Conservation (phyloP, 2,888 invertebrate species). For the Amiota minor region DNA sequence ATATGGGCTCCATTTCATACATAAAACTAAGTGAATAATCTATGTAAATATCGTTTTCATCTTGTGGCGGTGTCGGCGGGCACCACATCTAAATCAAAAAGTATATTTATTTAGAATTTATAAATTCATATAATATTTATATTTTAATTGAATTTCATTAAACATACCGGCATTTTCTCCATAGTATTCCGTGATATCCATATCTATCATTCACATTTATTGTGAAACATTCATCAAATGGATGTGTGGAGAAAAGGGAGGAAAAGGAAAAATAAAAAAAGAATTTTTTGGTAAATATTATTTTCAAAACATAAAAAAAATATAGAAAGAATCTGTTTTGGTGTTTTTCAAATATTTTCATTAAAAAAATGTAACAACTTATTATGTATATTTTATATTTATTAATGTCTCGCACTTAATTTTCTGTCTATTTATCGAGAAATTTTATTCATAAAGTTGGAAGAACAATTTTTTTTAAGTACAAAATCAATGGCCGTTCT, state of each 20-base stretch:
- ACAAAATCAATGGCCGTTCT: slow-evolving; percentile 75
- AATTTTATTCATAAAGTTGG: slow-evolving; percentile 53
- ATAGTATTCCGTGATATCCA: slow-evolving; percentile 83
- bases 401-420: slow-evolving; percentile 55
- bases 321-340: slow-evolving; percentile 67
- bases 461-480: slow-evolving; percentile 50
- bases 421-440: slow-evolving; percentile 41
- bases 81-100: slow-evolving; percentile 87
- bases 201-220: slow-evolving; percentile 75
- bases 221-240: neutral
- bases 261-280: slow-evolving; percentile 64
- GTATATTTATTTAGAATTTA: slow-evolving; percentile 11
- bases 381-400: slow-evolving; percentile 75
- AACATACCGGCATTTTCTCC: slow-evolving; percentile 87
- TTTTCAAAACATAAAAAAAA: slow-evolving; percentile 53
- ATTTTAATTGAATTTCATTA: neutral
- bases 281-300: slow-evolving; percentile 66
- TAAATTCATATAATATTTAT: slow-evolving; percentile 3
- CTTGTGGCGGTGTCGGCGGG: slow-evolving; percentile 96
- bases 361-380: slow-evolving; percentile 43
- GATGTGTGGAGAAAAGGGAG: slow-evolving; percentile 41
- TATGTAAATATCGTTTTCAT: slow-evolving; percentile 92
- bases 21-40: slow-evolving; percentile 89
- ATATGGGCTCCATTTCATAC: slow-evolving; percentile 84
- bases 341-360: slow-evolving; percentile 53